Conservation (phyloP, 1,140 invertebrate species). For the honey bee (Apis mellifera) region DNA sequence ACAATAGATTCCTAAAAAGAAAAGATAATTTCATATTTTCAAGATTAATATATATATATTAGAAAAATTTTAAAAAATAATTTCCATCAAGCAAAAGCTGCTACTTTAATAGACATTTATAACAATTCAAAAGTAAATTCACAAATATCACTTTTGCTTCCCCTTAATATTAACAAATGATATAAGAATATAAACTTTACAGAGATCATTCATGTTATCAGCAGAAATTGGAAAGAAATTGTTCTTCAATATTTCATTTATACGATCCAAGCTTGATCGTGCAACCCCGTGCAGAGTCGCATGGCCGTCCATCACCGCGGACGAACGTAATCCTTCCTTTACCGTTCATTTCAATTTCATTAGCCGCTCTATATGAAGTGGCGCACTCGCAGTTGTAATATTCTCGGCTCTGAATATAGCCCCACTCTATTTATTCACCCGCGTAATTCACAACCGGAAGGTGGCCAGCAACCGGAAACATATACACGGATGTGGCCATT, state of each 20-base stretch:
- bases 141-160: no score
- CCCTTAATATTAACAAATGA: no score
- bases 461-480: slow-evolving; percentile 78
- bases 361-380: slow-evolving; percentile 71
- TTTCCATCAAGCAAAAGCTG: background rate
- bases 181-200: no score
- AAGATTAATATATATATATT: no score
- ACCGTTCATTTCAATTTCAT: slow-evolving; percentile 79
- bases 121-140: no score
- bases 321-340: slow-evolving; percentile 74
- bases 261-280: background rate
- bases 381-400: slow-evolving; percentile 59
- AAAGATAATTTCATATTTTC: no score
- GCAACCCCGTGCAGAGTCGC: background rate
- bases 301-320: slow-evolving; percentile 37
- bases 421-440: slow-evolving; percentile 78
- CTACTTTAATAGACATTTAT: background rate
- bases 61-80: background rate
- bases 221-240: slow-evolving; percentile 21
- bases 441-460: slow-evolving; percentile 81
- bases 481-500: slow-evolving; percentile 73
- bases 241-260: background rate
- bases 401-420: slow-evolving; percentile 62
- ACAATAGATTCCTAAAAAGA: no score
- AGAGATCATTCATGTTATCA: background rate